Conservation (phyloP, 2,113 vertebrate genomes). For the human region GRCh38 chr2:121758001-121758500, state of each 20-base stretch:
- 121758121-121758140: background rate
- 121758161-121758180: background rate
- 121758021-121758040: too few species aligned
- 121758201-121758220: background rate
- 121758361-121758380: background rate
- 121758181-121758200: background rate
- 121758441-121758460: background rate
- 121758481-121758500: background rate
- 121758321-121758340: background rate
- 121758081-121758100: background rate
- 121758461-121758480: background rate
- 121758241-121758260: background rate
- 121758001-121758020: background rate
- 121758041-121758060: too few species aligned
- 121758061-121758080: background rate
- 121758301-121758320: background rate
- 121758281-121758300: background rate
- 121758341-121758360: background rate
- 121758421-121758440: background rate
- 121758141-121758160: background rate
- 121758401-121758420: background rate
- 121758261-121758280: background rate
- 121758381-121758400: background rate
- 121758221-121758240: background rate
- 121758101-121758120: background rate